Conservation (phyloP, 2,797 vertebrate species). For the Hypotaenidia philippensis region DNA sequence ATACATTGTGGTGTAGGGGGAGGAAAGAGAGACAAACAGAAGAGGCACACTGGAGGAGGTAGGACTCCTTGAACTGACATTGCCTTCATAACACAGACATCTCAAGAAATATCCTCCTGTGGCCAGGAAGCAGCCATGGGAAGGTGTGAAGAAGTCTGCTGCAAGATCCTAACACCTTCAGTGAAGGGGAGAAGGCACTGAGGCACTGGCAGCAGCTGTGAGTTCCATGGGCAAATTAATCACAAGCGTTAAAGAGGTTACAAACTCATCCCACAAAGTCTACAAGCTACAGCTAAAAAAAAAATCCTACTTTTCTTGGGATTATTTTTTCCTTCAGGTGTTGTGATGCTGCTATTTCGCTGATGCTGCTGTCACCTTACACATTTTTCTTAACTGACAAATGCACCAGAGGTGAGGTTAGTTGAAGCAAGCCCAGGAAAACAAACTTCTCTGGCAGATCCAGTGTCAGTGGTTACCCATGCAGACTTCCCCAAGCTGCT, state of each 20-base stretch:
- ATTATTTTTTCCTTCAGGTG: neutral
- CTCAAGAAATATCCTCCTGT: neutral
- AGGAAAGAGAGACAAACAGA: neutral
- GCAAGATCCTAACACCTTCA: neutral
- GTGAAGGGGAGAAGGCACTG: neutral
- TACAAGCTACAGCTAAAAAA: neutral
- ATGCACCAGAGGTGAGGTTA: neutral
- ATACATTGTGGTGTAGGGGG: neutral
- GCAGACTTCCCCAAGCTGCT: neutral
- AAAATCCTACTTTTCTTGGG: neutral
- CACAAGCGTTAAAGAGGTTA: neutral
- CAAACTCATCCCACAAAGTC: neutral
- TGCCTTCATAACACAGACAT: neutral
- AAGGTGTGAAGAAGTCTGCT: neutral
- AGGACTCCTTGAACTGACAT: neutral
- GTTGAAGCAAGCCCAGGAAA: neutral
- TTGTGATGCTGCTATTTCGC: neutral
- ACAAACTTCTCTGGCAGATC: neutral
- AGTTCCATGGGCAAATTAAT: neutral
- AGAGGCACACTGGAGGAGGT: neutral
- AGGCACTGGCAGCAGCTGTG: neutral
- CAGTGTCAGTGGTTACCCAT: neutral
- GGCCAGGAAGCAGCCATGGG: neutral
- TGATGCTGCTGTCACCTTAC: neutral
- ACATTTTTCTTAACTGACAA: neutral